Percentiles rank a stretch among this genome's conserved stretches.
phyloP scores from a whole-genome alignment of 2,888 invertebrate genomes.

The Trichogramma evanescens region DNA sequence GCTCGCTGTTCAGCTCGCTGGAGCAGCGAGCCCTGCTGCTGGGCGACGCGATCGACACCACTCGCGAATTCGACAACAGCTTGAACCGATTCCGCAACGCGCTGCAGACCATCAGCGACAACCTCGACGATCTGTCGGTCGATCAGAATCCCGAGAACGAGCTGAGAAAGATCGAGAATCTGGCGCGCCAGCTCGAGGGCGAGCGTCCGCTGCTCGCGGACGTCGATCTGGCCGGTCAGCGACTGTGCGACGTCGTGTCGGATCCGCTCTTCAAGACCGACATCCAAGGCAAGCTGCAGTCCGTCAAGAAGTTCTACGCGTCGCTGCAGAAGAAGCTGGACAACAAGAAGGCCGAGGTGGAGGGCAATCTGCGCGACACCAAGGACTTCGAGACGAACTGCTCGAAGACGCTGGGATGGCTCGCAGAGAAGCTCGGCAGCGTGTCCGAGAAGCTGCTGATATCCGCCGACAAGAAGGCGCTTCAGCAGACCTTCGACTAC shows the following conservation, averaged over 20 bases:
- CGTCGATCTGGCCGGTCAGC: slow-evolving; percentile 82
- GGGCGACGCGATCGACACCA: slow-evolving; percentile 87
- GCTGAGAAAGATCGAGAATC: slow-evolving; percentile 76
- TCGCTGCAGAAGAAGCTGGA: slow-evolving; percentile 85
- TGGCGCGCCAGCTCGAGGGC: slow-evolving; percentile 82
- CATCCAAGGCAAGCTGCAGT: slow-evolving; percentile 79
- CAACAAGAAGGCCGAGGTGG: slow-evolving; percentile 83
- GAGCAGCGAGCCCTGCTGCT: slow-evolving; percentile 83
- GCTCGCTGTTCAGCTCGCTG: slow-evolving; percentile 67
- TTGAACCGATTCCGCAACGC: slow-evolving; percentile 77
- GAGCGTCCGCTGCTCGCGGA: slow-evolving; percentile 83
- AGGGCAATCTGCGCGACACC: slow-evolving; percentile 77
- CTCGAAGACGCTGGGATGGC: slow-evolving; percentile 83
- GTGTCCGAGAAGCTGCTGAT: slow-evolving; percentile 72
- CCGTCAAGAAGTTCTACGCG: slow-evolving; percentile 80
- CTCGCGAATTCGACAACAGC: slow-evolving; percentile 86
- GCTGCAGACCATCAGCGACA: slow-evolving; percentile 79
- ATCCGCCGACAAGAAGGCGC: slow-evolving; percentile 75
- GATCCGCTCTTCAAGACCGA: slow-evolving; percentile 87
- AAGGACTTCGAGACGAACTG: slow-evolving; percentile 85
- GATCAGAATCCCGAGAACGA: slow-evolving; percentile 83
- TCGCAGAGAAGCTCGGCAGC: slow-evolving; percentile 70
- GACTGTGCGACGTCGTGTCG: slow-evolving; percentile 76
- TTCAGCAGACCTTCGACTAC: slow-evolving; percentile 80
- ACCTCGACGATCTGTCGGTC: slow-evolving; percentile 71